Evolutionary conservation across 1,140 invertebrate species (phyloP), one percentile per base, ranked within the genome.

Genomic region (Helicoverpa armigera): DNA sequence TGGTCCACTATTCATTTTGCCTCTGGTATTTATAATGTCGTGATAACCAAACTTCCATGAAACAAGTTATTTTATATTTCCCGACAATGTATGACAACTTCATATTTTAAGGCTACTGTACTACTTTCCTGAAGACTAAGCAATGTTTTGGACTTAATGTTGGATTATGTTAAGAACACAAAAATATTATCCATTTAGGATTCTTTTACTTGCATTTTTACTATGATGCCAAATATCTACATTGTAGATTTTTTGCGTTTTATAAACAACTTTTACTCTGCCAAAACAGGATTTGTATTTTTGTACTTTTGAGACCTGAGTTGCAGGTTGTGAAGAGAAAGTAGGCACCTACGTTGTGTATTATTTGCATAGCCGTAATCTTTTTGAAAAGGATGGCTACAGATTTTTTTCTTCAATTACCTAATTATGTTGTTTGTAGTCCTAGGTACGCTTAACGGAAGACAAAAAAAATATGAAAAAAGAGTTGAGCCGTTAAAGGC

Each of bases 171-270:
- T 65, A 35, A 65, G 9, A n/a, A 65, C 13, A 16, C 14, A n/a
- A 43, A 65, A 69, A 69, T 69, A 69, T 69, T 23, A 50, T 69
- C 65, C 65, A 69, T 69, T 69, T 69, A 50, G 12, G 50, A 50
- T 69, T 7, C 12, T 50, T 50, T 16, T 11, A 48, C 10, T 3
- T 16, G 16, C 18, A 18, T 12, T 13, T 5, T 13, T 12, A 16
- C 31, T 18, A 48, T 16, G 43, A 50, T 18, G 65, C 65, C 65
- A 69, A 50, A 13, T 23, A 31, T 11, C 10, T 11, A 29, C 12
- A 18, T 13, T 29, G 58, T 31, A 13, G 29, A 13, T 61, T 61
- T 23, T 31, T 61, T 29, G 29, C 29, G 23, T 14, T 60, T 65
- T 51, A 13, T 48, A 10, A 50, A 23, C 65, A 69, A 69, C 65